A percentile compares a stretch with the other conserved stretches of the same genome.
phyloP scores from a whole-genome alignment of 2,113 vertebrate genomes.

The Rhinolophus sinicus region DNA sequence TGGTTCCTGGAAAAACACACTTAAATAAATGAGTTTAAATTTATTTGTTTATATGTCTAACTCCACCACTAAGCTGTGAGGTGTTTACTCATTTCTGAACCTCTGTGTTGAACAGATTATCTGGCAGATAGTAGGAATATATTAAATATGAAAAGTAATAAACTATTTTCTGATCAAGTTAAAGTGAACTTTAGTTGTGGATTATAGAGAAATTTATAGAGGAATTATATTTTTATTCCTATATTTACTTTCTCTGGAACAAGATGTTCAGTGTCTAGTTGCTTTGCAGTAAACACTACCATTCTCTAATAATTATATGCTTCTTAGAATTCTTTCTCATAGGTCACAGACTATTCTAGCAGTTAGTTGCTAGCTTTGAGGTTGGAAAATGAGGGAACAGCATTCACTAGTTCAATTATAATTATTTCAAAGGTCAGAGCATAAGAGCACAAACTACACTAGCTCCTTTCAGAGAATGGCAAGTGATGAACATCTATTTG shows the following conservation, averaged over 20 bases:
- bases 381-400: conserved; percentile 69
- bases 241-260: conserved; percentile 50
- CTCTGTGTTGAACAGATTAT: background rate
- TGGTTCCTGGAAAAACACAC: too few species aligned
- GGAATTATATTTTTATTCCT: background rate
- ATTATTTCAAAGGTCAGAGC: conserved; percentile 76
- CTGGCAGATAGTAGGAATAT: too few species aligned
- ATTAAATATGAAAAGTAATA: background rate
- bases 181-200: background rate
- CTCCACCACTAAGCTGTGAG: background rate
- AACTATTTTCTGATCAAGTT: background rate
- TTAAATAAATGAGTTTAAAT: background rate
- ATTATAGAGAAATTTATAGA: background rate
- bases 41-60: background rate
- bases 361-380: conserved; percentile 65
- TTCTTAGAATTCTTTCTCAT: conserved; percentile 67
- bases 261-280: conserved; percentile 43
- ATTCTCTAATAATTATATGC: conserved; percentile 56
- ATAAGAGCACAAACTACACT: conserved; percentile 59
- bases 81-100: background rate
- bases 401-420: conserved; percentile 67
- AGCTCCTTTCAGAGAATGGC: conserved; percentile 68
- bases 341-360: conserved; percentile 54
- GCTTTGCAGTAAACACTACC: conserved; percentile 49
- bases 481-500: conserved; percentile 56